Base-by-base conservation (phyloP, 2,888 invertebrate genomes). In the Andrena bucephala region DNA sequence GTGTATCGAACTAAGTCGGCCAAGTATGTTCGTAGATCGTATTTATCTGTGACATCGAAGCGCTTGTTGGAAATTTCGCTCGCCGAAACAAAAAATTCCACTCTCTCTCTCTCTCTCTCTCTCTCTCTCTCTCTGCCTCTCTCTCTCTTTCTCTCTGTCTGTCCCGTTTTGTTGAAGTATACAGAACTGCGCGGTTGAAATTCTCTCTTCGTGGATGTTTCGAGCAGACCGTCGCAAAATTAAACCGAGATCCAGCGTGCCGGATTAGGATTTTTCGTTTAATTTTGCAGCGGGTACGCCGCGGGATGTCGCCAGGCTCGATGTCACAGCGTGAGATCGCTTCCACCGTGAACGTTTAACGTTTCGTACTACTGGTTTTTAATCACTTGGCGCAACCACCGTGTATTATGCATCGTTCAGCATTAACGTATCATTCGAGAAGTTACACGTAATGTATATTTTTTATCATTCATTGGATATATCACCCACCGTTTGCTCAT, bases 391-490 rank as follows among this genome's bases (percentile, higher is more conserved):
- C 85, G 83, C 88, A 86, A 72, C 67, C 48, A 50, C 24, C 80
- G 85, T 87, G 83, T 87, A 74, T 81, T 33, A 33, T 78, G 88
- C 88, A 87, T 88, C 87, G 85, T 87, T 72, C 88, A 84, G 84
- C 83, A 87, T 88, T 84, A 80, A 83, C 36, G 50, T 72, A 67
- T 67, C 63, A 75, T 73, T 42, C 79, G 68, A 82, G 74, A 75
- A 59, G 81, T 72, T 72, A 87, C 75, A 84, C 83, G 83, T 86
- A 84, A 84, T 85, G 77, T 87, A 42, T 72, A 52, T 52, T 63
- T 59, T 42, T 42, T 16, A 42, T 42, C 36, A 33, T 54, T 77
- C 70, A 67, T 71, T 77, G 57, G 65, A 29, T 42, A 69, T 62
- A 66, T 76, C 54, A 54, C 27, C 20, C 71, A 52, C 24, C 57